Base-by-base conservation (phyloP, 1,140 invertebrate genomes). In the Pinna nobilis region DNA sequence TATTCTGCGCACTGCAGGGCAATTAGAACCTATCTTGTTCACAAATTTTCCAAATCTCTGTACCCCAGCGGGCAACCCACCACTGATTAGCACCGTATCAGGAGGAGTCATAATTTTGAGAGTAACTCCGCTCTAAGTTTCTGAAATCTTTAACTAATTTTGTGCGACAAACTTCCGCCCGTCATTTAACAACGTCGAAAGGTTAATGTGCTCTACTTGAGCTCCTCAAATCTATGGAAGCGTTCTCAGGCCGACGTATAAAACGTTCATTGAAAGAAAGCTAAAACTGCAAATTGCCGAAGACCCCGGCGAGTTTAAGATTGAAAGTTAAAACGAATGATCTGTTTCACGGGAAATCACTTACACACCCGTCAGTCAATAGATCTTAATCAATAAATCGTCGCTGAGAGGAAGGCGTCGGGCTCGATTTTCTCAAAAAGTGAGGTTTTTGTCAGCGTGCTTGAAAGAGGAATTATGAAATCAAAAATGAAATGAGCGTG, bases 41-140 rank as follows among this genome's bases (percentile, higher is more conserved):
- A 75, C 73, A 75, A 75, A 69, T 75, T 75, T 69, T 69, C 66
- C 59, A 44, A 75, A 67, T 75, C 66, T 75, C 60, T 59, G 32
- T 47, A 65, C 35, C 59, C 28, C 66, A 47, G 50, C 66, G 35
- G 66, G 73, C 30, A 50, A 44, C 59, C 59, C 39, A 28, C 23
- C 37, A 37, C 49, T 75, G 57, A 75, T 75, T 70, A 75, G 73
- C 66, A 63, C 39, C 51, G 37, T 60, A 59, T 63, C 44, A 44
- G 28, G 39, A 23, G 44, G 59, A 25, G 23, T 35, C 59, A 63
- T 41, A 20, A 41, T 25, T 41, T 25, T 41, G 39, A 18, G 15
- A 35, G 39, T 25, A 41, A 63, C 44, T 25, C 37, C 44, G 35
- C 13, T 39, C 39, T 50, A 51, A 68, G 37, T 67, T 61, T 60